Percentiles rank a stretch among this genome's conserved stretches.
Conservation (phyloP, 2,888 invertebrate species). For the Hirtodrosophila confusa region DNA sequence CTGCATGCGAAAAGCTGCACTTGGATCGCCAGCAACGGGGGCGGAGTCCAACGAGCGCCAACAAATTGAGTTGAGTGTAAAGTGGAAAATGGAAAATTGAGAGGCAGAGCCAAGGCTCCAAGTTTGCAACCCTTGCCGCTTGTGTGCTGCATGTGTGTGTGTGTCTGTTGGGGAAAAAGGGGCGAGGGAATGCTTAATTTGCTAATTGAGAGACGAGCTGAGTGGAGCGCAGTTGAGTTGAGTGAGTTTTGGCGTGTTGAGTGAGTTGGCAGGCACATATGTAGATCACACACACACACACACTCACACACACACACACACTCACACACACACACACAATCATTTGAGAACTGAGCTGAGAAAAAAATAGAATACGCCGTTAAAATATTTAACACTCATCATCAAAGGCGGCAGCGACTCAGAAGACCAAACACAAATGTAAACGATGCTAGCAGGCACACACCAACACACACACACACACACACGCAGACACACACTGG, state of each 20-base stretch:
- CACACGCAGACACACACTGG: neutral
- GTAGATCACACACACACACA: slow-evolving; percentile 36
- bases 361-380: slow-evolving; percentile 24
- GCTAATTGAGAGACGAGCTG: slow-evolving; percentile 72
- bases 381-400: slow-evolving; percentile 42
- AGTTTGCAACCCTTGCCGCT: slow-evolving; percentile 52
- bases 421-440: slow-evolving; percentile 35
- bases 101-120: slow-evolving; percentile 44
- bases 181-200: slow-evolving; percentile 58
- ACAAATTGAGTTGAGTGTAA: slow-evolving; percentile 51
- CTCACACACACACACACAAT: slow-evolving; percentile 14
- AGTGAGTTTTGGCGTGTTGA: slow-evolving; percentile 30
- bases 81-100: slow-evolving; percentile 20
- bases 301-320: slow-evolving; percentile 26
- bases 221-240: slow-evolving; percentile 37
- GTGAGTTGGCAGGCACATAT: slow-evolving; percentile 39
- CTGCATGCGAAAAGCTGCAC: slow-evolving; percentile 38
- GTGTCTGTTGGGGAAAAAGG: slow-evolving; percentile 3
- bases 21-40: slow-evolving; percentile 51
- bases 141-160: slow-evolving; percentile 8
- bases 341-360: slow-evolving; percentile 5
- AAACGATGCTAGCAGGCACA: slow-evolving; percentile 28
- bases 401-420: slow-evolving; percentile 47
- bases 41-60: slow-evolving; percentile 60
- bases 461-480: slow-evolving; percentile 1